Evolutionary conservation across 2,888 invertebrate genomes (phyloP), one percentile per base, ranked within the genome.

Genomic region (Sarcophaga variegata): DNA sequence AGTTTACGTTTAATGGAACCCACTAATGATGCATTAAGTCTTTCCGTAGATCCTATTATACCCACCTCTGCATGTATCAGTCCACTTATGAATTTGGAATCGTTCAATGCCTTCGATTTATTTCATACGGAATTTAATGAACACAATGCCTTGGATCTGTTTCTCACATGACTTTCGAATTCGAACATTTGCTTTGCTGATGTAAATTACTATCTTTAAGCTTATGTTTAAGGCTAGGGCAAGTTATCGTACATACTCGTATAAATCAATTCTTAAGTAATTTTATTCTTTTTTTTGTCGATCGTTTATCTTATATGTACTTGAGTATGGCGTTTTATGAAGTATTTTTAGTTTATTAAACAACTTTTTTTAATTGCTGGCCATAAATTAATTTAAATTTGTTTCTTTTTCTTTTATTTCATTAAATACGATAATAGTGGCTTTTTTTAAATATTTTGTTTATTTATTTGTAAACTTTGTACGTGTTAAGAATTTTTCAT

Each of bases 71-170:
- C 92, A 77, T 91, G 93, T 54, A 92, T 93, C 63, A 89, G 89
- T 59, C 92, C 93, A 1, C 82, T 93, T 83, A 91, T 90, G 67
- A 90, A 91, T 2, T 87, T 93, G 70, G 93, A 93, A 69, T 85
- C 91, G 4, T 92, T 92, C 67, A 92, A 91, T 90, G 91, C 93
- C 1, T 93, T 93, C 67, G 90, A 91, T 74, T 93, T 93, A 88
- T 89, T 93, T 76, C 88, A 93, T 59, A 88, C 89, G 49, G 93
- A 93, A 78, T 92, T 93, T 69, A 89, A 90, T 4, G 93, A 92
- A 66, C 91, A 91, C 25, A 88, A 89, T 47, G 88, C 91, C 1
- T 88, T 92, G 22, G 92, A 93, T 76, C 88, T 93, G 80, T 93
- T 93, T 90, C 89, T 93, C 60, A 90, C 93, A 90, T 93, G 92